phyloP scores from a whole-genome alignment of 2,888 invertebrate species.

The Calameuta filiformis region DNA sequence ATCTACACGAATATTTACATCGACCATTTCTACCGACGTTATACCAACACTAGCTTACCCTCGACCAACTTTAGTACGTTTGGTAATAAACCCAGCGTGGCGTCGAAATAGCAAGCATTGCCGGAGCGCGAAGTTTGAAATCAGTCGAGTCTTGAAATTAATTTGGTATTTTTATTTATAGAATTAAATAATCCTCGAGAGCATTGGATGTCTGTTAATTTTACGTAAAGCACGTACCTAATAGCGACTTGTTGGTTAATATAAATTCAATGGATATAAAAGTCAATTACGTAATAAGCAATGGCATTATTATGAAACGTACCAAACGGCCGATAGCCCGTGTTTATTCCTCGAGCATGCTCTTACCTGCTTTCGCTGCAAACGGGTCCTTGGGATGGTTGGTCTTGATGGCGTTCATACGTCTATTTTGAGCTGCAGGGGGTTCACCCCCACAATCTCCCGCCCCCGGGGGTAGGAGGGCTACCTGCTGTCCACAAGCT shows the following conservation, averaged over 20 bases:
- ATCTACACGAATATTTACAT: neutral
- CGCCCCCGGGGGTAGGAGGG: slow-evolving; percentile 22
- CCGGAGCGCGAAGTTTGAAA: neutral
- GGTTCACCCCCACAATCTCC: slow-evolving; percentile 64
- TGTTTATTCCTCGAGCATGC: slow-evolving; percentile 19
- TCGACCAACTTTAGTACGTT: neutral
- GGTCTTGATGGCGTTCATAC: slow-evolving; percentile 90
- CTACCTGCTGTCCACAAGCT: slow-evolving; percentile 44
- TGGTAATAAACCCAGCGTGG: neutral
- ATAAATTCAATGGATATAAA: neutral
- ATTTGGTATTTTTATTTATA: neutral
- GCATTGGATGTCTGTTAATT: neutral
- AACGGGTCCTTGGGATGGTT: slow-evolving; percentile 86
- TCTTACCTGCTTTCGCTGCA: slow-evolving; percentile 83
- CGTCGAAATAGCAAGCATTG: neutral
- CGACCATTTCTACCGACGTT: neutral
- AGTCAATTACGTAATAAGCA: neutral
- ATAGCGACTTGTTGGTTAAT: neutral
- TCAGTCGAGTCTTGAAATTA: neutral
- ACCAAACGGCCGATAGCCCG: neutral
- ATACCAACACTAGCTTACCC: slow-evolving; percentile 6
- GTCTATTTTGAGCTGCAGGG: slow-evolving; percentile 74
- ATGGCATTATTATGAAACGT: neutral
- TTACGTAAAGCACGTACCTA: neutral
- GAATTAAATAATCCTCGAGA: neutral